Evolutionary conservation across 1,140 invertebrate species (phyloP).

Genomic region (Dufourea novaeangliae): DNA sequence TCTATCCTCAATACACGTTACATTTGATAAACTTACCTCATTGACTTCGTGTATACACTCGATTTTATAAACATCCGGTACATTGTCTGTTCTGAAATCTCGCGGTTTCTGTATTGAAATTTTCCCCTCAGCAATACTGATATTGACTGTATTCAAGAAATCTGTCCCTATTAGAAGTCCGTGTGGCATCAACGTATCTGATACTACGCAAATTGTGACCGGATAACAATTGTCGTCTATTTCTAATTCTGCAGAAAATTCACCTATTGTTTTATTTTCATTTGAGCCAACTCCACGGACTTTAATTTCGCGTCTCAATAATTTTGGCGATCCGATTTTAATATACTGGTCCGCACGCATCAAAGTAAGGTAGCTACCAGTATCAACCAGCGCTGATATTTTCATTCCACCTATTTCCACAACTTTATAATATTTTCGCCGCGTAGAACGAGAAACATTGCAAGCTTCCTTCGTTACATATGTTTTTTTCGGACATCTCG

Average conservation of each 20-base stretch:
- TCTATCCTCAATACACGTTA: background rate
- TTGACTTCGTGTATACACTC: background rate
- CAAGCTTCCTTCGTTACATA: background rate
- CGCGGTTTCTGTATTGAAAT: background rate
- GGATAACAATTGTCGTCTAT: background rate
- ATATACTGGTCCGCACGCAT: background rate
- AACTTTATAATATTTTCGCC: background rate
- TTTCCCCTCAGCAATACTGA: background rate
- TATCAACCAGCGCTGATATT: background rate
- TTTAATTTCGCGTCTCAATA: background rate
- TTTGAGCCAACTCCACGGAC: background rate
- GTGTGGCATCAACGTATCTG: background rate
- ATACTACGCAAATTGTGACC: background rate
- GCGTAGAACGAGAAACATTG: background rate
- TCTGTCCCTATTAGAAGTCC: background rate
- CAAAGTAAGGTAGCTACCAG: background rate
- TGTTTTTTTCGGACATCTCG: constrained; percentile 10
- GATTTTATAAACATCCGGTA: background rate
- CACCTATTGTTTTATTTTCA: background rate
- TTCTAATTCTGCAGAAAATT: background rate
- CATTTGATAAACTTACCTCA: background rate
- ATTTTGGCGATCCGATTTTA: background rate
- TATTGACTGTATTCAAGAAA: background rate
- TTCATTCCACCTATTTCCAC: background rate
- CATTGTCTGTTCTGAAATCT: background rate